Percentiles rank a stretch among this genome's conserved stretches.
These are phyloP conservation scores for Platyura marginata DNA, from an alignment of 1,140 invertebrate genomes.

Conservation along the genomic window DNA sequence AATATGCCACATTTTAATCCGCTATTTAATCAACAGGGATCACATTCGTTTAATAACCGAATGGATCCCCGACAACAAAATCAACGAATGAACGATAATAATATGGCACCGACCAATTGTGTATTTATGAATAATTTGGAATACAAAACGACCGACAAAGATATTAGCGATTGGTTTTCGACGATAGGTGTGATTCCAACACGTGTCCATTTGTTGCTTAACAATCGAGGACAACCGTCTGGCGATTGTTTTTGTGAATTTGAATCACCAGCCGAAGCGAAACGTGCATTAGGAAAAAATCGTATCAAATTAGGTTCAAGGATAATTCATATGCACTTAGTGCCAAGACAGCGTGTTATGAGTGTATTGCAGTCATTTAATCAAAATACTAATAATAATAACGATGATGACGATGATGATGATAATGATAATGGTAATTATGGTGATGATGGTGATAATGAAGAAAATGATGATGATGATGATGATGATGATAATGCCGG, in stretches of 20 bases:
- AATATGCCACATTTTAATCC: neutral
- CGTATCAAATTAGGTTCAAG: conserved; percentile 42
- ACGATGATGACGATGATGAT: neutral
- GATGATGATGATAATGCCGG: neutral
- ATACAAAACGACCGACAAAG: conserved; percentile 47
- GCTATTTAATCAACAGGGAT: neutral
- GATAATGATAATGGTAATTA: neutral
- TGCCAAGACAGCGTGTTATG: conserved; percentile 40
- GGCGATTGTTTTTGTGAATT: conserved; percentile 82
- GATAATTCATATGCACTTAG: conserved; percentile 41
- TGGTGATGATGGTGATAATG: neutral
- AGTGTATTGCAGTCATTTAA: conserved; percentile 23
- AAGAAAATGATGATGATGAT: neutral
- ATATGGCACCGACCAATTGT: conserved; percentile 30
- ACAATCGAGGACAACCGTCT: conserved; percentile 41
- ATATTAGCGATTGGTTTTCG: conserved; percentile 62
- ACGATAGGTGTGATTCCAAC: conserved; percentile 53
- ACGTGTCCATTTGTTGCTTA: conserved; percentile 59
- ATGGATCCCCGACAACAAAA: neutral
- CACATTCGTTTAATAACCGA: neutral
- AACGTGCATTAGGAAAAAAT: conserved; percentile 49
- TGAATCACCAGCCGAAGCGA: conserved; percentile 41
- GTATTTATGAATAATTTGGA: conserved; percentile 59
- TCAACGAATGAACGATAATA: neutral
- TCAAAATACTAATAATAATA: conserved; percentile 8